Percentiles rank a stretch among this genome's conserved stretches.
These are phyloP conservation scores for Amblyraja radiata DNA, from an alignment of 2,797 vertebrate genomes.

Conservation along the genomic window DNA sequence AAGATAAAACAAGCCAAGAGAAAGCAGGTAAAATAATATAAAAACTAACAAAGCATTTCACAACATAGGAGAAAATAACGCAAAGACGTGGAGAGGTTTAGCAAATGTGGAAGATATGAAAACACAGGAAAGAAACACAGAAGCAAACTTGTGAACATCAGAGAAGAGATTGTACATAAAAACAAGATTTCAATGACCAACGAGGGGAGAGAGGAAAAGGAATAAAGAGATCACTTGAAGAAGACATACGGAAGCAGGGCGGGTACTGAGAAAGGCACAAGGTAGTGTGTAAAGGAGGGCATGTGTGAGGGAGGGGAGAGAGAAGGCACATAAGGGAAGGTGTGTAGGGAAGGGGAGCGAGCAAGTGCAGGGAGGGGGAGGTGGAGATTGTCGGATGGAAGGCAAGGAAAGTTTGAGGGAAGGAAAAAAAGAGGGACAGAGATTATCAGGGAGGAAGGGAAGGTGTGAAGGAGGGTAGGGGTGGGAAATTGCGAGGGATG, in stretches of 20 bases:
- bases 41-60: no score
- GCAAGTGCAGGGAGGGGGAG: not conserved
- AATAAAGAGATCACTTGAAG: not conserved
- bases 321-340: not conserved
- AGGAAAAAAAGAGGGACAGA: slow-evolving; percentile 25
- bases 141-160: not conserved
- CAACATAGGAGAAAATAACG: no score
- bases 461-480: not conserved
- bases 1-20: no score
- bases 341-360: not conserved
- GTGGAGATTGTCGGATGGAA: not conserved
- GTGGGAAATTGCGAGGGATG: not conserved
- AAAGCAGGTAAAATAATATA: no score
- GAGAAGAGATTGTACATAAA: not conserved
- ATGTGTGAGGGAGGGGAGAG: not conserved
- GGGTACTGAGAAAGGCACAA: not conserved
- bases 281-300: slow-evolving; percentile 3
- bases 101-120: not conserved
- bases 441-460: slow-evolving; percentile 4
- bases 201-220: not conserved
- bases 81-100: not conserved
- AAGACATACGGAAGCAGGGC: not conserved
- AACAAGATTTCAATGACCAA: not conserved
- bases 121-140: not conserved
- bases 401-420: no score